Evolutionary conservation across 2,888 invertebrate species (phyloP).

Genomic region (Rhopalosiphum nymphaeae): DNA sequence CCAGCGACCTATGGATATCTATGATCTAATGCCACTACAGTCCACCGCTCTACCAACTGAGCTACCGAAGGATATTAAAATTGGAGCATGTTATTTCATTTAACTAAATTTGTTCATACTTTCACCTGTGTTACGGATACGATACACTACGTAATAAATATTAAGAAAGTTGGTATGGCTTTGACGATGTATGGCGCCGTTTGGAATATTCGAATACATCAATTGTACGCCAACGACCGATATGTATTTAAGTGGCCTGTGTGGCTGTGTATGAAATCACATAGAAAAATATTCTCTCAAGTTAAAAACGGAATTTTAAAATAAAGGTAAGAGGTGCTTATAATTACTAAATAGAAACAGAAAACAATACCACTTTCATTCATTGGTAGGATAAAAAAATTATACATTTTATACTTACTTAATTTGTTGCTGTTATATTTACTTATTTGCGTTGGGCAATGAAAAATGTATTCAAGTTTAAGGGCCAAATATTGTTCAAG

Average conservation of each 20-base stretch:
- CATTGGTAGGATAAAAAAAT: background rate
- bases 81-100: background rate
- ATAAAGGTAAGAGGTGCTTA: background rate
- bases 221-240: background rate
- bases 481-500: background rate
- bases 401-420: background rate
- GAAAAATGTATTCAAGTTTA: background rate
- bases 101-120: background rate
- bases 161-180: background rate
- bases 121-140: background rate
- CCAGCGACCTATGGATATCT: constrained; percentile 69
- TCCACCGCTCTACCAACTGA: constrained; percentile 69
- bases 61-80: constrained; percentile 67
- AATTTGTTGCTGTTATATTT: background rate
- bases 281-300: background rate
- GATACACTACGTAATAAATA: background rate
- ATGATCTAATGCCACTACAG: constrained; percentile 67
- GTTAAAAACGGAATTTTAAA: background rate
- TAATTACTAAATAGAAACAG: background rate
- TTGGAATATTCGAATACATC: background rate
- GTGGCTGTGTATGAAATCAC: background rate
- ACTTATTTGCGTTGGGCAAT: too few relatives aligned
- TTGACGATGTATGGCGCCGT: background rate
- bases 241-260: background rate
- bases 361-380: background rate